Evolutionary conservation across 2,888 invertebrate genomes (phyloP), one percentile per base, ranked within the genome.

Genomic region (Biston betularia): DNA sequence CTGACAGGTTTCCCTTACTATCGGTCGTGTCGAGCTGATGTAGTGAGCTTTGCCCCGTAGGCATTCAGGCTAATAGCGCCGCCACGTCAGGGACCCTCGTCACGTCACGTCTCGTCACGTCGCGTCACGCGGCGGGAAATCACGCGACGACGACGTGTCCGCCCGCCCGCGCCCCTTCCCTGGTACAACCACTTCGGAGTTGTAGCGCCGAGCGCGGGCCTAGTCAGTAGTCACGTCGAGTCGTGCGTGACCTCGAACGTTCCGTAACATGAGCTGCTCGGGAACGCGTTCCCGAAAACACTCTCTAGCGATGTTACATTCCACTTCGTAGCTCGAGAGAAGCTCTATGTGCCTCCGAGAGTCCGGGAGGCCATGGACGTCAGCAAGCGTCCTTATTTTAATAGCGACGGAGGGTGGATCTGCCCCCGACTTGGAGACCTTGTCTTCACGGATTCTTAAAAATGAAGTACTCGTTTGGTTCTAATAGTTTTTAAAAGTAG

Each of bases 61-160:
- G 57, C 57, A 48, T 62, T 53, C 58, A 58, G 61, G 50, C 61
- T 62, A 58, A 65, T 62, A 62, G 62, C 62, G 24, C 14, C 58
- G 55, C 55, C 54, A 61, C 56, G 67, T 45, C 44, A 56, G 35
- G 38, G 42, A 71, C 75, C 69, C 75, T 71, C 69, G 69, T 77
- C 76, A 69, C 70, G 64, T 61, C 64, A 42, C 54, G 56, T 45
- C 63, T 52, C 62, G 63, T 45, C 68, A 55, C 65, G 65, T 52
- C 14, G 44, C 42, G 52, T 52, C 52, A 52, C 52, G 52, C 46
- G 33, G 48, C 57, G 52, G 44, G 54, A 59, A 59, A 60, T 57
- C 57, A 46, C 63, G 46, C 64, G 10, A 38, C 48, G 50, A 48
- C 48, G 48, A 48, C 33, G 33, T 53, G 54, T 35, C 44, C 44